A percentile compares a stretch with the other conserved stretches of the same genome.
Evolutionary conservation across 2,888 invertebrate genomes (phyloP).

Genomic region (Timandra comae): DNA sequence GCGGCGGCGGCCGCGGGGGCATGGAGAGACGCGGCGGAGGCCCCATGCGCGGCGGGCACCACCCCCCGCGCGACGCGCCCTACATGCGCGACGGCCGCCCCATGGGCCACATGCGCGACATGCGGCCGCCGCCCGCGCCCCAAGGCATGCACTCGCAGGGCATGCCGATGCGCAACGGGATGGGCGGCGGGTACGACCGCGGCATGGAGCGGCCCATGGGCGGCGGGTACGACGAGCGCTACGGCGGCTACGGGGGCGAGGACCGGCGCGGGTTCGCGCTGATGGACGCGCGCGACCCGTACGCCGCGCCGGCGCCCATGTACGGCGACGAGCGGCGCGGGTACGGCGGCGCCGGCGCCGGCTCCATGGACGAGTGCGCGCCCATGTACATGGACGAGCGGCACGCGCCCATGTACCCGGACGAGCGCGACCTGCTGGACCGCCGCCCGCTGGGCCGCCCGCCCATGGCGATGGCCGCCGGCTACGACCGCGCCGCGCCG

Average conservation of each 20-base stretch:
- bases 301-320: constrained; percentile 47
- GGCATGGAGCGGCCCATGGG: constrained; percentile 37
- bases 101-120: constrained; percentile 46
- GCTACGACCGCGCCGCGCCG: constrained; percentile 53
- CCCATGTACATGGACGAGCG: constrained; percentile 40
- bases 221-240: constrained; percentile 57
- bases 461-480: constrained; percentile 39
- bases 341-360: constrained; percentile 19
- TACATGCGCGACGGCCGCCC: constrained; percentile 48
- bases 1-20: constrained; percentile 61
- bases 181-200: constrained; percentile 52
- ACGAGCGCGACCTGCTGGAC: constrained; percentile 58
- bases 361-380: constrained; percentile 16
- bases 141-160: constrained; percentile 39
- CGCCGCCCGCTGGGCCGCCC: constrained; percentile 41
- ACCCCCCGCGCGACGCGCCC: constrained; percentile 42
- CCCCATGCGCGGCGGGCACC: constrained; percentile 44
- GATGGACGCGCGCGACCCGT: constrained; percentile 57
- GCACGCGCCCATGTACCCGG: constrained; percentile 51
- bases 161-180: constrained; percentile 46
- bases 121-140: constrained; percentile 42
- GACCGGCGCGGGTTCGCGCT: constrained; percentile 64
- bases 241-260: constrained; percentile 63
- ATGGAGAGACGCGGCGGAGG: constrained; percentile 51
- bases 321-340: constrained; percentile 23